A percentile compares a stretch with the other conserved stretches of the same genome.
Evolutionary conservation across 2,888 invertebrate species (phyloP).

Genomic region (Iphiclides podalirius): DNA sequence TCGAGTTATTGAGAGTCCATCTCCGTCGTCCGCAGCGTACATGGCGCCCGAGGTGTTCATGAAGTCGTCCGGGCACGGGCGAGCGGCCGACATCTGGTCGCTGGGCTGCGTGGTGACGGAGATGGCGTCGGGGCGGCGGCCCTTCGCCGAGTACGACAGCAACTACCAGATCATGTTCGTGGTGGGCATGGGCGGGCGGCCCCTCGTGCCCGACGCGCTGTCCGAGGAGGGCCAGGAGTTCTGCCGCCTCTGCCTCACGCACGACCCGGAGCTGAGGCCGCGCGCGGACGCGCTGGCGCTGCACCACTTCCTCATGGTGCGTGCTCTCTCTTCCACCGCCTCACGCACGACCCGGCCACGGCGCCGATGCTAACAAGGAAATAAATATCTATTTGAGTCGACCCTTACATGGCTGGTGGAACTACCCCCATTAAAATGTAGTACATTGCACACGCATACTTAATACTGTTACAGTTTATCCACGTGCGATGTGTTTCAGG

Average conservation of each 20-base stretch:
- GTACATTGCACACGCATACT: too few species aligned
- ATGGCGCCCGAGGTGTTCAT: constrained; percentile 98
- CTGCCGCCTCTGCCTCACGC: constrained; percentile 87
- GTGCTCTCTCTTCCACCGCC: too few species aligned
- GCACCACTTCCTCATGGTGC: constrained; percentile 89
- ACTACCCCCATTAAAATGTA: too few species aligned
- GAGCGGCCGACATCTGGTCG: constrained; percentile 97
- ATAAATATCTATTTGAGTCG: too few species aligned
- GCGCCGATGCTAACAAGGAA: too few species aligned
- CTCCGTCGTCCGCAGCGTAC: constrained; percentile 90
- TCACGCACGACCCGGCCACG: too few species aligned
- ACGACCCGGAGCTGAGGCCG: constrained; percentile 87
- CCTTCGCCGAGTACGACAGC: constrained; percentile 95
- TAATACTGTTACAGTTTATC: too few species aligned
- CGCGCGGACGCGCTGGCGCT: constrained; percentile 85
- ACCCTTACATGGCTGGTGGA: too few species aligned
- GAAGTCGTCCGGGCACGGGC: constrained; percentile 92
- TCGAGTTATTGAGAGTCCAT: too few species aligned
- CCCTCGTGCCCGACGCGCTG: constrained; percentile 86
- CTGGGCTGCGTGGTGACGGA: constrained; percentile 97
- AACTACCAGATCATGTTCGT: constrained; percentile 97
- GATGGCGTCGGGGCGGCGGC: constrained; percentile 95
- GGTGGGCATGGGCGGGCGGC: constrained; percentile 95
- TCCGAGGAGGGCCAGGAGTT: constrained; percentile 92
- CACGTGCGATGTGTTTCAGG: too few species aligned